phyloP scores from a whole-genome alignment of 2,888 invertebrate species.

The Euproctis similis region DNA sequence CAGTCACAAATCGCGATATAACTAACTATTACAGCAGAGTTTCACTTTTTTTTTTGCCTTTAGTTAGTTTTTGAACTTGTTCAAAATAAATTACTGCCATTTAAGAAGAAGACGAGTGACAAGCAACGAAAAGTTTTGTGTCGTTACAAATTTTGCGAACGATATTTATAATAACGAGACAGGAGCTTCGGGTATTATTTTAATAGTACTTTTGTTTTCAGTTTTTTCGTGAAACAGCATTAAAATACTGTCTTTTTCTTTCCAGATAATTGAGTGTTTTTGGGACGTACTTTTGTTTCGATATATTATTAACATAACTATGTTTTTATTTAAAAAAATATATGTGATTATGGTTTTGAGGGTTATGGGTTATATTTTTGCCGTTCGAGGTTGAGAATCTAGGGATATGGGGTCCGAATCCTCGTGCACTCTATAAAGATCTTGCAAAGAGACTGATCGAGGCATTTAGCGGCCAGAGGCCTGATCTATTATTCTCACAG shows the following conservation, averaged over 20 bases:
- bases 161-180: constrained; percentile 23
- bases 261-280: constrained; percentile 22
- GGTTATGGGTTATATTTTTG: too few species aligned
- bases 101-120: constrained; percentile 48
- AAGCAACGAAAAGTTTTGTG: constrained; percentile 42
- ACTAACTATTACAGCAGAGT: constrained; percentile 47
- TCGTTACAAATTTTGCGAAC: constrained; percentile 45
- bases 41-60: too few species aligned
- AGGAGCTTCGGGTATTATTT: constrained; percentile 26
- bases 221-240: constrained; percentile 22
- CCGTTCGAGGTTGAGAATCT: too few species aligned
- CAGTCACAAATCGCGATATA: constrained; percentile 35
- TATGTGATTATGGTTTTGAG: too few species aligned
- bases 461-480: too few species aligned
- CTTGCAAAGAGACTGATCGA: too few species aligned
- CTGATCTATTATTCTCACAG: too few species aligned
- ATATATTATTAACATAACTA: too few species aligned
- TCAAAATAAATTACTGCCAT: constrained; percentile 58
- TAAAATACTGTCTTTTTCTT: constrained; percentile 23
- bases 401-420: too few species aligned
- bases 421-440: too few species aligned
- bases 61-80: constrained; percentile 54
- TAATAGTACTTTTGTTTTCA: constrained; percentile 31
- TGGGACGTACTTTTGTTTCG: constrained; percentile 8
- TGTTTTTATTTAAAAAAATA: too few species aligned